Evolutionary conservation across 2,113 vertebrate genomes (phyloP).

Genomic region (Peromyscus californicus): DNA sequence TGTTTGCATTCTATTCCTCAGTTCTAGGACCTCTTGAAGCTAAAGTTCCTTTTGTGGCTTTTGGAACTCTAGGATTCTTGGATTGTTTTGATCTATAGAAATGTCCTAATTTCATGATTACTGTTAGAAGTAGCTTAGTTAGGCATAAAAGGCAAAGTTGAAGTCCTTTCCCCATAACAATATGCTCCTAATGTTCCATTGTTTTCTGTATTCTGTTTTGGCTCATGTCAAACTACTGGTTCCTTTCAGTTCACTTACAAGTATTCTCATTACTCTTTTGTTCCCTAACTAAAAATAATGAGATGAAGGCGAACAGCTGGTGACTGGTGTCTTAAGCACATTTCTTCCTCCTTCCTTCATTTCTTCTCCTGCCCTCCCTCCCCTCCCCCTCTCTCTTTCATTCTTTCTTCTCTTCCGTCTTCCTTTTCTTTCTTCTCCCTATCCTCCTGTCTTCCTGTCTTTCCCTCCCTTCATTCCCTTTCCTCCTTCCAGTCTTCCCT

Average conservation of each 20-base stretch:
- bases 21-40: background rate
- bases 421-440: accelerated
- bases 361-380: too few species aligned
- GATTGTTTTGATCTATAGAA: background rate
- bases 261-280: background rate
- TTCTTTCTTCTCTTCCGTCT: too few species aligned
- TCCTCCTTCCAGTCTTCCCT: too few species aligned
- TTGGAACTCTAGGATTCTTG: background rate
- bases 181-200: background rate
- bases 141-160: background rate
- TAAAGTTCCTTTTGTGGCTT: background rate
- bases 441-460: background rate
- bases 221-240: background rate
- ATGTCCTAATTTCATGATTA: background rate
- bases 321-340: background rate
- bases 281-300: background rate
- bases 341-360: background rate
- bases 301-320: background rate
- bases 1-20: background rate
- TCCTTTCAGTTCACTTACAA: background rate
- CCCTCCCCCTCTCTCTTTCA: accelerated
- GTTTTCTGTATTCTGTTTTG: background rate
- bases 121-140: background rate
- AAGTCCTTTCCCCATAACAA: background rate
- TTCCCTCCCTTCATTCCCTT: background rate